Percentiles rank a stretch among this genome's conserved stretches.
Evolutionary conservation across 2,797 vertebrate species (phyloP).

Genomic region (Esox lucius): DNA sequence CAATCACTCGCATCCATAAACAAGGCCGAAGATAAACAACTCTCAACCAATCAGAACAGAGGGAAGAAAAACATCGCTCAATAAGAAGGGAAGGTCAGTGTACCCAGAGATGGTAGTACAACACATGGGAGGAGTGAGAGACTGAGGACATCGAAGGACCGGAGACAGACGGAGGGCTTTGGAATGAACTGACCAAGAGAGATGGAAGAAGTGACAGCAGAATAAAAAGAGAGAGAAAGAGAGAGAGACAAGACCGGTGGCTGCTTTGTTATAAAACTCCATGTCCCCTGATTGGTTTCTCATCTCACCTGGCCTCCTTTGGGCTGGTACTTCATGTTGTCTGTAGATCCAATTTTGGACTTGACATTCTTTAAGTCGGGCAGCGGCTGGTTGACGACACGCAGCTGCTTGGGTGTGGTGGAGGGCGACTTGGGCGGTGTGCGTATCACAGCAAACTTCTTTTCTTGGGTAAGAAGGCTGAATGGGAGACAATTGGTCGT

Average conservation of each 20-base stretch:
- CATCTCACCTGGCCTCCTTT: constrained; percentile 90
- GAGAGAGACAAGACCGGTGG: not conserved
- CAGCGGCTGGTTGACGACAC: constrained; percentile 89
- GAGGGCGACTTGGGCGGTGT: constrained; percentile 94
- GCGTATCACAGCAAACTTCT: constrained; percentile 92
- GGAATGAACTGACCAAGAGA: constrained; percentile 5
- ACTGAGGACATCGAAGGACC: not conserved
- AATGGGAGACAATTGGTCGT: not conserved
- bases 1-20: not conserved
- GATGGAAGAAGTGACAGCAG: constrained; percentile 17
- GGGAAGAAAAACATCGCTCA: not conserved
- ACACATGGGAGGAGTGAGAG: not conserved
- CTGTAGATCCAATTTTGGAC: constrained; percentile 92
- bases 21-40: not conserved
- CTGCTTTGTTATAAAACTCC: not conserved
- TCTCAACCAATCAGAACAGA: not conserved
- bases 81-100: not conserved
- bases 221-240: not conserved
- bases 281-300: not conserved
- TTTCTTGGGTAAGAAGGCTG: constrained; percentile 73
- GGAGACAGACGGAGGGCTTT: not conserved
- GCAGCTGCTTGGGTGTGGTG: constrained; percentile 87
- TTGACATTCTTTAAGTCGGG: constrained; percentile 92
- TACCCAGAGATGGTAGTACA: not conserved
- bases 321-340: constrained; percentile 92